phyloP scores from a whole-genome alignment of 2,797 vertebrate species.

The Artibeus lituratus region DNA sequence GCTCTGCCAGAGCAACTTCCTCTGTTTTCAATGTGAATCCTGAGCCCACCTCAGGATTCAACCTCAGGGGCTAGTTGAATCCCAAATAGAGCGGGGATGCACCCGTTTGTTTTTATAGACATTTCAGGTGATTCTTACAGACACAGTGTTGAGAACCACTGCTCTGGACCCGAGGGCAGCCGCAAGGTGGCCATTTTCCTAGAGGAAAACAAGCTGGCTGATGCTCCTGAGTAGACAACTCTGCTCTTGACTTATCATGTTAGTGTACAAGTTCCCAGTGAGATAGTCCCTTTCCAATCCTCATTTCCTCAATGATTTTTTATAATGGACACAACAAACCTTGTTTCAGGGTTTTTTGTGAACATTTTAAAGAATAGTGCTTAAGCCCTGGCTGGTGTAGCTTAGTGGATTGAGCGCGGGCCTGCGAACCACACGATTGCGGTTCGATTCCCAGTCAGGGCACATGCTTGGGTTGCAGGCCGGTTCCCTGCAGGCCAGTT shows the following conservation, averaged over 20 bases:
- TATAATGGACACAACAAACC: neutral
- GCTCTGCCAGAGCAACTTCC: neutral
- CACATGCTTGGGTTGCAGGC: no score
- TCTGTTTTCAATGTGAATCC: neutral
- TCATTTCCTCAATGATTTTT: neutral
- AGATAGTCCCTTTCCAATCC: neutral
- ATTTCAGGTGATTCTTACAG: neutral
- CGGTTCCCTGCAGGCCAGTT: no score
- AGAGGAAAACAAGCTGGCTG: neutral
- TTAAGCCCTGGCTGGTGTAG: no score
- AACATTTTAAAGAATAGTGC: neutral
- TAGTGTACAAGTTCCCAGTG: neutral
- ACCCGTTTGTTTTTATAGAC: neutral
- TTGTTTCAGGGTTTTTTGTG: neutral
- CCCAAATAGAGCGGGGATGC: neutral
- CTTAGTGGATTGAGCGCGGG: no score
- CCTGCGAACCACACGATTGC: no score
- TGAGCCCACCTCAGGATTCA: neutral
- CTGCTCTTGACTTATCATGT: no score
- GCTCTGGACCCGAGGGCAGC: neutral
- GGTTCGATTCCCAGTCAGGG: no score
- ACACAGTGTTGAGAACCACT: neutral
- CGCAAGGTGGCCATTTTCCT: neutral
- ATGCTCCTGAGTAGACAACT: neutral
- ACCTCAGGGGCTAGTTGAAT: neutral